phyloP scores from a whole-genome alignment of 2,888 invertebrate species.

The Seira ritae region DNA sequence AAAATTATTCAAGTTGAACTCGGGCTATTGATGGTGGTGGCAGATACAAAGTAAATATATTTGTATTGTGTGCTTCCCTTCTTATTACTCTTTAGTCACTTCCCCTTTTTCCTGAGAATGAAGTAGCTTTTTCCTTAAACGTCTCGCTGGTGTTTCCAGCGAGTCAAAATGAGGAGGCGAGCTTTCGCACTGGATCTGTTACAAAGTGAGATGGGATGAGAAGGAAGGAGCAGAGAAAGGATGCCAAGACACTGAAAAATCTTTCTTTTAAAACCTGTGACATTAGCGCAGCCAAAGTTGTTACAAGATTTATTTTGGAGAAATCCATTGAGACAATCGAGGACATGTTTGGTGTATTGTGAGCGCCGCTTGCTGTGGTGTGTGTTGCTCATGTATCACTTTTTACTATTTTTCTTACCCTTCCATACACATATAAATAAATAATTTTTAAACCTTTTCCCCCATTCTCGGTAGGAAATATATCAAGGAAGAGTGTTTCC shows the following conservation, averaged over 20 bases:
- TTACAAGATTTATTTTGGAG: constrained; percentile 55
- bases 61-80: not conserved
- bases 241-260: constrained; percentile 54
- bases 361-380: not conserved
- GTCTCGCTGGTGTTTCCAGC: not conserved
- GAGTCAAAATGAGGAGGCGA: constrained; percentile 1
- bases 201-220: constrained; percentile 24
- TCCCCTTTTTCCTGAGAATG: not conserved
- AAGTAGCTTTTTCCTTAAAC: not conserved
- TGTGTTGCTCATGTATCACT: constrained; percentile 19
- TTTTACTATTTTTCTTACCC: not conserved
- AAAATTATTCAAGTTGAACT: constrained; percentile 17
- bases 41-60: constrained; percentile 23
- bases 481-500: not conserved
- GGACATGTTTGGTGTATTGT: constrained; percentile 37
- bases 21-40: not conserved
- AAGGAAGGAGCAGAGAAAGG: constrained; percentile 35
- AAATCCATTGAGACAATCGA: constrained; percentile 58
- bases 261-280: constrained; percentile 53
- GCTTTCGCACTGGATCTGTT: constrained; percentile 25
- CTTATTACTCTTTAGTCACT: constrained; percentile 13
- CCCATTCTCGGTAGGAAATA: not conserved
- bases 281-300: constrained; percentile 57
- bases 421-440: not conserved
- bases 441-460: not conserved